Evolutionary conservation across 2,113 vertebrate species (phyloP).

Genomic region (Herpailurus yagouaroundi): DNA sequence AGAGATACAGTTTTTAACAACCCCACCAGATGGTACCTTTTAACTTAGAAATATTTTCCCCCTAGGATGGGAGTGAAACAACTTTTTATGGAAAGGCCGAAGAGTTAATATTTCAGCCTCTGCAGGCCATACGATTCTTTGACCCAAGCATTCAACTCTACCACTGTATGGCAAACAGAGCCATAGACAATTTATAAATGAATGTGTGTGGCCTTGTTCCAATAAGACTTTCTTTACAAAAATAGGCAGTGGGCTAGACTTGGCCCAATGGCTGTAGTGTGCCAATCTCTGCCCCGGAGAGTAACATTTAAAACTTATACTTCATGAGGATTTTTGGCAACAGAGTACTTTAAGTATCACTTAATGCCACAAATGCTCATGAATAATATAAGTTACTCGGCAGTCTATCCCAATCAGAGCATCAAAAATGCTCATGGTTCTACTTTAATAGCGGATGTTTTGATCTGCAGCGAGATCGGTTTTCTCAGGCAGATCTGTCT

Average conservation of each 20-base stretch:
- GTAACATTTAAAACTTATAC: not conserved
- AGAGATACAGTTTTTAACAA: not conserved
- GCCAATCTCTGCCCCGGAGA: not conserved
- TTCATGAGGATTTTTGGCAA: not conserved
- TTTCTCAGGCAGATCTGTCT: slow-evolving; percentile 1
- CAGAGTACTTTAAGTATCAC: not conserved
- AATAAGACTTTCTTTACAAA: not conserved
- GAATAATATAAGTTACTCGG: not conserved
- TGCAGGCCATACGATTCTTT: not conserved
- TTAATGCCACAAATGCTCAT: not conserved
- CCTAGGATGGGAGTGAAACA: not conserved
- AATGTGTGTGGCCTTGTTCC: not conserved
- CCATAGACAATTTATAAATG: not conserved
- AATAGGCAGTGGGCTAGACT: not conserved
- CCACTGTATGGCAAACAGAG: not conserved
- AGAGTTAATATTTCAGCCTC: not conserved
- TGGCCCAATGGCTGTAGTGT: not conserved
- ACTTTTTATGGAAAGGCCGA: not conserved
- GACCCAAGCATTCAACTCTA: not conserved
- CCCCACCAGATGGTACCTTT: not conserved
- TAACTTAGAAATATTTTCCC: not conserved
- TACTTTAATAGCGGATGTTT: not conserved
- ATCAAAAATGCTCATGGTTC: not conserved
- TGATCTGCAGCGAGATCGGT: not conserved
- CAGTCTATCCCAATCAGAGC: not conserved